These are phyloP conservation scores for Oopsacas minuta DNA, from an alignment of 37 sponge, comb jelly and placozoan genomes.

Conservation along the genomic window DNA sequence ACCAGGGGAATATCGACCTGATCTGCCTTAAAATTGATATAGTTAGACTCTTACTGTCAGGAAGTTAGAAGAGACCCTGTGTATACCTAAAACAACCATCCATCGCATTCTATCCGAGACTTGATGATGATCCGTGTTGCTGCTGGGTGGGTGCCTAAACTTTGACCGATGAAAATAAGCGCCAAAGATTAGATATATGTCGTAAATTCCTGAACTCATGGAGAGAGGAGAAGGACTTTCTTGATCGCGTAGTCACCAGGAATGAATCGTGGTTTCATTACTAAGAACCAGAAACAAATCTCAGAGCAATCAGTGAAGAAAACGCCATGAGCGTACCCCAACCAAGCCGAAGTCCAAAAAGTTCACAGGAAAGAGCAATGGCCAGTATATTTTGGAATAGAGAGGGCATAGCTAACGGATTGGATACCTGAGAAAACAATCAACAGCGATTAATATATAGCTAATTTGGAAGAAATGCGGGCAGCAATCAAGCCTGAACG, in stretches of 20 bases:
- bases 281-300: conserved; percentile 8
- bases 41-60: conserved; percentile 15
- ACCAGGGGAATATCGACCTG: too few relatives aligned
- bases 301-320: not conserved
- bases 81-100: not conserved
- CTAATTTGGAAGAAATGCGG: not conserved
- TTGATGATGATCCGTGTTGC: conserved; percentile 1
- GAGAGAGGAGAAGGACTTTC: conserved; percentile 11
- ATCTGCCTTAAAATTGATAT: not conserved
- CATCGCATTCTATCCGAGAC: conserved; percentile 19
- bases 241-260: conserved; percentile 14
- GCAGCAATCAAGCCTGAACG: conserved; percentile 15
- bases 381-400: not conserved
- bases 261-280: conserved; percentile 8
- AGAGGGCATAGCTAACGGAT: conserved; percentile 5
- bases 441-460: conserved; percentile 8
- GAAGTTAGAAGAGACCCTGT: not conserved
- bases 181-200: not conserved
- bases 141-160: not conserved
- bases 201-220: conserved; percentile 9
- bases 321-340: conserved; percentile 12
- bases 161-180: conserved; percentile 13
- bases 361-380: not conserved
- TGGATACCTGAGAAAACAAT: conserved; percentile 14
- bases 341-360: conserved; percentile 9